These are phyloP conservation scores for Alviniconcha strummeri DNA, from an alignment of 2,888 invertebrate genomes.

Conservation along the genomic window DNA sequence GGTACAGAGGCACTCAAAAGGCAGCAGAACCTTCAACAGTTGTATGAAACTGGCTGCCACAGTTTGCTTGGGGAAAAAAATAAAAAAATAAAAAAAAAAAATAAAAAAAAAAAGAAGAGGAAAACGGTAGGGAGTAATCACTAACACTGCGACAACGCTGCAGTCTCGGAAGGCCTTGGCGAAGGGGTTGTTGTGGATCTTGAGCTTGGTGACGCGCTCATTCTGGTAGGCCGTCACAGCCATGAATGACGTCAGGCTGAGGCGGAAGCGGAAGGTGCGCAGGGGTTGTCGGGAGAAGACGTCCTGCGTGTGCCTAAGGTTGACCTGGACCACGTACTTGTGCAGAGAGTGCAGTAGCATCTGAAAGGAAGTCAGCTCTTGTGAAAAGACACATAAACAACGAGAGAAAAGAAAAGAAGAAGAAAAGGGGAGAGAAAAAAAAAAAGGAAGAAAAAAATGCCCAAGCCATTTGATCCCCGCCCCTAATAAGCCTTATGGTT, in stretches of 20 bases:
- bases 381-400: neutral
- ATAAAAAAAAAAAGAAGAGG: no score
- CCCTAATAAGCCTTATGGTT: no score
- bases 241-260: conserved; percentile 52
- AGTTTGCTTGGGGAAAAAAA: no score
- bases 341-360: conserved; percentile 58
- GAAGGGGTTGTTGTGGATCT: conserved; percentile 61
- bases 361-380: conserved; percentile 38
- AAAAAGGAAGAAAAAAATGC: neutral
- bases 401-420: neutral
- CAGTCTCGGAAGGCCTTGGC: conserved; percentile 56
- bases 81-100: no score
- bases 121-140: no score
- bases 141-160: neutral
- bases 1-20: no score
- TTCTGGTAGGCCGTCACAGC: conserved; percentile 61
- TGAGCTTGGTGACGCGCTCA: conserved; percentile 53
- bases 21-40: no score
- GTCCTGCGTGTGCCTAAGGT: conserved; percentile 34
- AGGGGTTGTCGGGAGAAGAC: neutral
- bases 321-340: conserved; percentile 48
- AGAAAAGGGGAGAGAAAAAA: neutral
- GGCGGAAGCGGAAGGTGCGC: conserved; percentile 39
- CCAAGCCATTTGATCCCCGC: neutral
- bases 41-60: no score